Conservation (phyloP, 1,140 invertebrate species). For the Magallana ariakensis region DNA sequence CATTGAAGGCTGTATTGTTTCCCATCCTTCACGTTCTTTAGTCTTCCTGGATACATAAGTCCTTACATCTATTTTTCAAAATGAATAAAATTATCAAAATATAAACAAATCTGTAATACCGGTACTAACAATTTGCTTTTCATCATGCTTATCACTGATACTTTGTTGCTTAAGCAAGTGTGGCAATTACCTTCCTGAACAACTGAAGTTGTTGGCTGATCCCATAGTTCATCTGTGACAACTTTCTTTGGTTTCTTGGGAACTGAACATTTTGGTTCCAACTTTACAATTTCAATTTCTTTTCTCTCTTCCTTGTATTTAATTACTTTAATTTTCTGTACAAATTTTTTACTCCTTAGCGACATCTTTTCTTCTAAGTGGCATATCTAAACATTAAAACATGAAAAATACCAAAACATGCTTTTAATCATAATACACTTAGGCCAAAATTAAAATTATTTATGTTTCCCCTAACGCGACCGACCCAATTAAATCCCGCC, state of each 20-base stretch:
- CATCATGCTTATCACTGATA: not conserved
- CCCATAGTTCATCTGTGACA: slow-evolving; percentile 1
- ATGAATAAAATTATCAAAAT: slow-evolving; percentile 49
- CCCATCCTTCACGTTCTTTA: slow-evolving; percentile 26
- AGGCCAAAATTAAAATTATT: too few relatives aligned
- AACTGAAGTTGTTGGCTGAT: slow-evolving; percentile 10
- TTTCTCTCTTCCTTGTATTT: slow-evolving; percentile 18
- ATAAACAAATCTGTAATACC: not conserved
- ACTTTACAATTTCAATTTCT: slow-evolving; percentile 12
- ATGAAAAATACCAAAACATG: not conserved
- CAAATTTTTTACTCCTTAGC: not conserved
- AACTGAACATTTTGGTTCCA: not conserved
- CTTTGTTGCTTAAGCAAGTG: too few relatives aligned
- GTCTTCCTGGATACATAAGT: slow-evolving; percentile 16
- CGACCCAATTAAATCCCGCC: too few relatives aligned
- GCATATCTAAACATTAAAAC: slow-evolving; percentile 10
- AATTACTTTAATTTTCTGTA: slow-evolving; percentile 17
- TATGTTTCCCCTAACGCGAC: too few relatives aligned
- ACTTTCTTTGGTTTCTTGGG: slow-evolving; percentile 7
- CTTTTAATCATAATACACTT: not conserved
- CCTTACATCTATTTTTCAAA: slow-evolving; percentile 40
- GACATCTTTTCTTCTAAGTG: slow-evolving; percentile 1
- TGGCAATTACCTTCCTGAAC: not conserved
- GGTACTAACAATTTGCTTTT: not conserved
- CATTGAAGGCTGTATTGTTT: slow-evolving; percentile 1